These are phyloP conservation scores for Macrochelys suwanniensis DNA, from an alignment of 2,797 vertebrate genomes.

Conservation along the genomic window DNA sequence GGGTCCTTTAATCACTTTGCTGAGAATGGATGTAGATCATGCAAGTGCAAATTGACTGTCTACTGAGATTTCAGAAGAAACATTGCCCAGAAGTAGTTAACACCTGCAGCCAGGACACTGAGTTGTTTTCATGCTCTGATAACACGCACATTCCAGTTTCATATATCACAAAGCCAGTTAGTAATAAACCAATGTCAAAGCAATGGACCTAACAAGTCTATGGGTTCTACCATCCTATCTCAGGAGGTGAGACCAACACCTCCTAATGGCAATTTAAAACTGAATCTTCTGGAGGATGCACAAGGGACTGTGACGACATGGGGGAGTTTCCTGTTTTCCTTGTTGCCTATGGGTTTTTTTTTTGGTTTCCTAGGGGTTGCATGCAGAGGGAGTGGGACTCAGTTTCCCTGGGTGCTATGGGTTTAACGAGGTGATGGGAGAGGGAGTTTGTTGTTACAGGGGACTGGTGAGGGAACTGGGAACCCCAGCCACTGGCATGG, in stretches of 20 bases:
- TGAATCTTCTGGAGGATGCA: background rate
- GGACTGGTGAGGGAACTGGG: too few species aligned
- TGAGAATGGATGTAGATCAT: background rate
- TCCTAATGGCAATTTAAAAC: background rate
- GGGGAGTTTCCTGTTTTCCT: too few species aligned
- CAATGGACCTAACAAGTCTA: background rate
- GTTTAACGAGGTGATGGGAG: too few species aligned
- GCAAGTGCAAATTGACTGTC: background rate
- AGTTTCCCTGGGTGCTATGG: too few species aligned
- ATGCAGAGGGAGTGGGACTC: too few species aligned
- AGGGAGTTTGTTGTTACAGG: too few species aligned
- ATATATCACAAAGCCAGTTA: background rate
- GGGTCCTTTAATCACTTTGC: background rate
- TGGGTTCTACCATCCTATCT: background rate
- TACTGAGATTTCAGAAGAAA: background rate
- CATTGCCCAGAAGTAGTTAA: background rate
- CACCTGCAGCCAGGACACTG: too few species aligned
- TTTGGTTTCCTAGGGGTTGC: too few species aligned
- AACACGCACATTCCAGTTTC: background rate
- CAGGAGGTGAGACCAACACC: background rate
- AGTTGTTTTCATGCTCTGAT: background rate
- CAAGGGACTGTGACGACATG: background rate
- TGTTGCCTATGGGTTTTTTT: too few species aligned
- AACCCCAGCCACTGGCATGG: too few species aligned
- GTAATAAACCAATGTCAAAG: background rate